Evolutionary conservation across 2,797 vertebrate species (phyloP).

Genomic region (Bovichtus variegatus): DNA sequence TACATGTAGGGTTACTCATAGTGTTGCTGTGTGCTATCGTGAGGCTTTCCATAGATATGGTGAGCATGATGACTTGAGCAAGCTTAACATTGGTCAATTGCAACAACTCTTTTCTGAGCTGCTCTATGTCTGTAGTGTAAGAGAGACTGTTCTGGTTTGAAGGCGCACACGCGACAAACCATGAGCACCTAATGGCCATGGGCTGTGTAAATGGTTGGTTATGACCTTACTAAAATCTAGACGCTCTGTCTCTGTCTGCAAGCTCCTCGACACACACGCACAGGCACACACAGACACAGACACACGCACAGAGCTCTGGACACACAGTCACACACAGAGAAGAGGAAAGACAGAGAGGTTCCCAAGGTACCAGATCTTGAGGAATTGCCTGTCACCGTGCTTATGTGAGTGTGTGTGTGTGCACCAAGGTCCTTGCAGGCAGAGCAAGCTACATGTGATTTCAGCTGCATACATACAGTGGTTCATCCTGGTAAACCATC

Average conservation of each 20-base stretch:
- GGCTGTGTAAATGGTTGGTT: constrained; percentile 60
- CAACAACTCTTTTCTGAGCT: not conserved
- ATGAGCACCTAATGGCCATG: constrained; percentile 43
- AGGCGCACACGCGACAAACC: constrained; percentile 18
- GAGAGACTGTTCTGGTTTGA: constrained; percentile 29
- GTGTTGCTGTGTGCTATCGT: not conserved
- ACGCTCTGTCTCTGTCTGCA: constrained; percentile 54
- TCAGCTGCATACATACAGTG: constrained; percentile 20
- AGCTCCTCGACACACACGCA: constrained; percentile 2
- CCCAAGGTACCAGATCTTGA: constrained; percentile 61
- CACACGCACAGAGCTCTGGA: constrained; percentile 9
- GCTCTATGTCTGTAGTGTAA: not conserved
- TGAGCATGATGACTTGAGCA: not conserved
- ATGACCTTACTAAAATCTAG: constrained; percentile 61
- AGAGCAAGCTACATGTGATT: constrained; percentile 45
- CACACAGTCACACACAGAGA: constrained; percentile 14
- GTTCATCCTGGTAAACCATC: constrained; percentile 40
- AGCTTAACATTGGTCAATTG: too few relatives aligned
- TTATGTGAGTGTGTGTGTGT: constrained; percentile 32
- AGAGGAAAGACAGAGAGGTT: constrained; percentile 50
- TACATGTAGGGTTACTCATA: not conserved
- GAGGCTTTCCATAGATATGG: not conserved
- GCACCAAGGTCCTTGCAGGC: constrained; percentile 42
- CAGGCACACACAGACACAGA: not conserved
- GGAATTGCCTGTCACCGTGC: constrained; percentile 65